Conservation (phyloP, 2,113 vertebrate genomes). For the Gambusia holbrooki region DNA sequence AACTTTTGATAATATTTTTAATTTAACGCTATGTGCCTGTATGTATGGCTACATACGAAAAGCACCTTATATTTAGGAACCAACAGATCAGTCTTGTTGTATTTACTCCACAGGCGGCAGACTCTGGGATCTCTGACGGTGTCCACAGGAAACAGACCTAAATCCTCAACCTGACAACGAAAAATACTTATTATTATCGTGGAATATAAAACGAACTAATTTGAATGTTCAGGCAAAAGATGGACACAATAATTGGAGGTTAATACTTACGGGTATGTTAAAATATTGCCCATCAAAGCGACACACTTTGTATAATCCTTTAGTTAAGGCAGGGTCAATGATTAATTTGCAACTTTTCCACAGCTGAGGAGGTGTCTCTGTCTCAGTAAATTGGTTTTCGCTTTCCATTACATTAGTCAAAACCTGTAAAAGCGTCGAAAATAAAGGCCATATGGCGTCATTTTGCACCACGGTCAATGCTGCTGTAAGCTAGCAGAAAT, state of each 20-base stretch:
- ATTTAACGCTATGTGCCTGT: neutral
- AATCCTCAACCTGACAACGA: conserved; percentile 81
- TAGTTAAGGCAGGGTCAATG: conserved; percentile 92
- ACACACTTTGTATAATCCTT: conserved; percentile 93
- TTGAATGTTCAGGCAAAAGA: neutral
- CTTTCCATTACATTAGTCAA: conserved; percentile 95
- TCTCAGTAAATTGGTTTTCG: conserved; percentile 83
- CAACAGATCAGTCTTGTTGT: conserved; percentile 85
- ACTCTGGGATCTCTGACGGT: conserved; percentile 91
- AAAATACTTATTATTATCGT: neutral
- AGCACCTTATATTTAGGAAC: conserved; percentile 92
- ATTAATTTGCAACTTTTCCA: conserved; percentile 98
- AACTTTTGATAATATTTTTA: too few relatives aligned
- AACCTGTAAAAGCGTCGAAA: conserved; percentile 69
- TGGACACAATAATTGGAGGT: neutral
- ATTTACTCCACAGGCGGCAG: conserved; percentile 93
- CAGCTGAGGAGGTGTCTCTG: conserved; percentile 87
- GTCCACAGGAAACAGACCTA: conserved; percentile 90
- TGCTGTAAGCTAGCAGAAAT: conserved; percentile 18
- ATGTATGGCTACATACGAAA: neutral
- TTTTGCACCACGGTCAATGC: neutral
- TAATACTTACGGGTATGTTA: conserved; percentile 88
- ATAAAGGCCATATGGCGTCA: neutral
- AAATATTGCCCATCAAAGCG: conserved; percentile 94
- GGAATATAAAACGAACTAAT: neutral